A percentile compares a stretch with the other conserved stretches of the same genome.
These are phyloP conservation scores for Spongilla lacustris DNA, from an alignment of 37 sponge, comb jelly and placozoan genomes.

Conservation along the genomic window DNA sequence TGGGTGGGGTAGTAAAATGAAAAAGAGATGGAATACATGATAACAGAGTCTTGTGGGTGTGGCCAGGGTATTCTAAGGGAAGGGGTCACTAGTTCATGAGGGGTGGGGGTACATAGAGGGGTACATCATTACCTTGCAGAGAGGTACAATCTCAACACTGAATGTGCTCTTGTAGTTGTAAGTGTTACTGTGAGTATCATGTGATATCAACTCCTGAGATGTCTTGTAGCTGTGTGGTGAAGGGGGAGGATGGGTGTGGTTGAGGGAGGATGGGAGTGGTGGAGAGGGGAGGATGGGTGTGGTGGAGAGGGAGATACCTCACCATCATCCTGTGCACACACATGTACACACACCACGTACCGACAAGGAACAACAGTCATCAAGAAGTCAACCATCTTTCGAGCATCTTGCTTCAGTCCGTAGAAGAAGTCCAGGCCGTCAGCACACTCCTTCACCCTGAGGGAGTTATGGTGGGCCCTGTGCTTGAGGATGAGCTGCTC, in stretches of 20 bases:
- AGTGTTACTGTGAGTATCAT: slow-evolving; percentile 92
- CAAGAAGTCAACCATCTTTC: slow-evolving; percentile 95
- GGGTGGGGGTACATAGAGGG: too few species aligned
- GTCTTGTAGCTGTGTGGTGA: slow-evolving; percentile 76
- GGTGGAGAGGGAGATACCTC: not conserved
- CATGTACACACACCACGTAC: slow-evolving; percentile 11
- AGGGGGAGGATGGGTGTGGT: not conserved
- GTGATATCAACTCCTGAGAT: slow-evolving; percentile 93
- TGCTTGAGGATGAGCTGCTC: slow-evolving; percentile 95
- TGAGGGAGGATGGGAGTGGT: not conserved
- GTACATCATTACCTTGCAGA: slow-evolving; percentile 76
- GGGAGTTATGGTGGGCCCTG: slow-evolving; percentile 69
- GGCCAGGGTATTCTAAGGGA: too few species aligned
- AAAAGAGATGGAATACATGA: too few species aligned
- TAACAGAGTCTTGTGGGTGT: too few species aligned
- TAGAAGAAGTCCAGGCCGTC: slow-evolving; percentile 94
- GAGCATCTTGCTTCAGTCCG: slow-evolving; percentile 71
- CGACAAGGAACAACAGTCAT: slow-evolving; percentile 82
- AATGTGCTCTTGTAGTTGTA: slow-evolving; percentile 97
- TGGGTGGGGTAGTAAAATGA: slow-evolving; percentile 1
- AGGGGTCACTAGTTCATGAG: too few species aligned
- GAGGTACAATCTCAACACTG: slow-evolving; percentile 93
- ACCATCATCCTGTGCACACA: too few species aligned
- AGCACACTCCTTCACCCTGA: slow-evolving; percentile 63
- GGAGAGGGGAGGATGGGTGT: not conserved